Conservation (phyloP, 2,797 vertebrate species). For the Myiotriccus ornatus region DNA sequence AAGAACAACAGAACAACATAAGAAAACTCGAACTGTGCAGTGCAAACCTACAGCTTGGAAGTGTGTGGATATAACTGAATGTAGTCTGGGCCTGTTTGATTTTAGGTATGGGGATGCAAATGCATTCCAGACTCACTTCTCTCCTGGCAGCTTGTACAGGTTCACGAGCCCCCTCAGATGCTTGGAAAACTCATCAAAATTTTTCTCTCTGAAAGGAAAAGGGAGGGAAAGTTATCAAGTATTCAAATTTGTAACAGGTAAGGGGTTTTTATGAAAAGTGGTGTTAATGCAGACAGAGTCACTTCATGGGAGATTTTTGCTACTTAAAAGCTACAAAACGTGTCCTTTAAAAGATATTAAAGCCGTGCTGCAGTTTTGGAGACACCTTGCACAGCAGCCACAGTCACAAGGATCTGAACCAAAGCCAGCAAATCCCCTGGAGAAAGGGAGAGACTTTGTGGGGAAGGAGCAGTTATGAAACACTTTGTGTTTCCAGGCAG, state of each 20-base stretch:
- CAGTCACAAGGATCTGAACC: not conserved
- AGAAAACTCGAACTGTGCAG: not conserved
- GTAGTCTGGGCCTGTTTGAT: not conserved
- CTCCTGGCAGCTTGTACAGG: constrained; percentile 95
- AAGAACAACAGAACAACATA: rapidly evolving
- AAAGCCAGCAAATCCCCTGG: not conserved
- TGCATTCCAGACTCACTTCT: constrained; percentile 83
- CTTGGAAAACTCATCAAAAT: constrained; percentile 98
- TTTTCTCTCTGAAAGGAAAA: constrained; percentile 85
- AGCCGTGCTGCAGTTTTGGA: not conserved
- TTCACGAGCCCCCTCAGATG: constrained; percentile 96
- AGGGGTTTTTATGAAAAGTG: not conserved
- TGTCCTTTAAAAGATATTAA: not conserved
- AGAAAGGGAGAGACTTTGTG: not conserved
- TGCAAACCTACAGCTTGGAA: not conserved
- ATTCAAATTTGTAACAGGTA: not conserved
- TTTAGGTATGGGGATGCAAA: not conserved
- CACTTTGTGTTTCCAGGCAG: not conserved
- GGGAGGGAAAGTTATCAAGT: not conserved
- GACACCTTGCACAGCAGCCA: not conserved
- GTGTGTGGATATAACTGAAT: not conserved
- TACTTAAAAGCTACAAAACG: not conserved
- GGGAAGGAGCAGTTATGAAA: not conserved
- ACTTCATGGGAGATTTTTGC: not conserved
- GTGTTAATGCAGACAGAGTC: not conserved